These are phyloP conservation scores for Pogona vitticeps DNA, from an alignment of 2,113 vertebrate species.

Conservation along the genomic window DNA sequence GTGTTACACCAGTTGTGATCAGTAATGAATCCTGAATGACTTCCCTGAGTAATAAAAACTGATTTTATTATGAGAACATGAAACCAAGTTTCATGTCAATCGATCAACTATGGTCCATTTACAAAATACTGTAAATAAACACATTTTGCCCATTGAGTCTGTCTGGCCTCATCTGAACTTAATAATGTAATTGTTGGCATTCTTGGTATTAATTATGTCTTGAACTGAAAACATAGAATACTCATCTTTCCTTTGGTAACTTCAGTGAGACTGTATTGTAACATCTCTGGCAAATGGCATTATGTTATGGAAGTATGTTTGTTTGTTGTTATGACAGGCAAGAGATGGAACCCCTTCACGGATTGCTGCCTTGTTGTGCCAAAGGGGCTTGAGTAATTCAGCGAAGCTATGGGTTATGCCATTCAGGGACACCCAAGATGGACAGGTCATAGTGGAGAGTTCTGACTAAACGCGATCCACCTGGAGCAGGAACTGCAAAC, in stretches of 20 bases:
- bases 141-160: slow-evolving; percentile 74
- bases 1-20: slow-evolving; percentile 63
- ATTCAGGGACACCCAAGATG: too few relatives aligned
- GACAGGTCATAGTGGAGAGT: too few relatives aligned
- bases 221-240: slow-evolving; percentile 63
- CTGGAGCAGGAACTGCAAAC: too few relatives aligned
- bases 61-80: slow-evolving; percentile 65
- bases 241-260: slow-evolving; percentile 60
- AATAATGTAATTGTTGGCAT: slow-evolving; percentile 57
- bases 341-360: too few relatives aligned
- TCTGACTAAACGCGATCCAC: too few relatives aligned
- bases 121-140: slow-evolving; percentile 80
- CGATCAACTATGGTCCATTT: slow-evolving; percentile 78
- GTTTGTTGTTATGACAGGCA: slow-evolving; percentile 8
- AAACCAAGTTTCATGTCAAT: slow-evolving; percentile 72
- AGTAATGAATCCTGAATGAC: slow-evolving; percentile 70
- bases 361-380: too few relatives aligned
- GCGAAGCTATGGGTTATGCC: too few relatives aligned
- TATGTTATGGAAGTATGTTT: neutral
- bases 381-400: too few relatives aligned
- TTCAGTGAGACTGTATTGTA: slow-evolving; percentile 63
- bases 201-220: slow-evolving; percentile 60
- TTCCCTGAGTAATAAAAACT: slow-evolving; percentile 68
- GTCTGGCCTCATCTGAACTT: slow-evolving; percentile 76
- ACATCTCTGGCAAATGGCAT: slow-evolving; percentile 42